Percentiles rank a stretch among this genome's conserved stretches.
These are phyloP conservation scores for Euglossa dilemma DNA, from an alignment of 1,140 invertebrate species.

Conservation along the genomic window DNA sequence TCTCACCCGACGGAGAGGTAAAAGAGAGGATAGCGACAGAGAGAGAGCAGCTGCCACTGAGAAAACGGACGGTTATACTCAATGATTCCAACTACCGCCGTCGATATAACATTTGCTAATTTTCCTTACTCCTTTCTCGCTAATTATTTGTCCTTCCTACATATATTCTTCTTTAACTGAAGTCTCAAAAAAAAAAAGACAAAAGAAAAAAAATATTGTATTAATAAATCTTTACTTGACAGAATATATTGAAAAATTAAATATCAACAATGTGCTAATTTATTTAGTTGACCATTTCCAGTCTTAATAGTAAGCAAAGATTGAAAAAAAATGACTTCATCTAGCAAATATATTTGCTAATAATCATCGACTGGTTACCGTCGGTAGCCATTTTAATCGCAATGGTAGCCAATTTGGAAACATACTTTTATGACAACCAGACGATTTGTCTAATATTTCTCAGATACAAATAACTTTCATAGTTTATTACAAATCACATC, in stretches of 20 bases:
- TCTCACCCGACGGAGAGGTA: conserved; percentile 60
- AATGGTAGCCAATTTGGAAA: conserved; percentile 34
- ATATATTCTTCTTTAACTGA: too few species aligned
- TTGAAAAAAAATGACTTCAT: not conserved
- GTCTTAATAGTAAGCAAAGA: not conserved
- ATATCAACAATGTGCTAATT: not conserved
- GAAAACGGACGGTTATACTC: conserved; percentile 51
- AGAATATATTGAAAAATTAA: not conserved
- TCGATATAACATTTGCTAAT: not conserved
- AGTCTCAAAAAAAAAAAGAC: not conserved
- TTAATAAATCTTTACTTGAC: not conserved
- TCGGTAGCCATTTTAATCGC: conserved; percentile 42
- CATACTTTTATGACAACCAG: not conserved
- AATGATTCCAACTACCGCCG: conserved; percentile 53
- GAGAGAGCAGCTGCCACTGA: conserved; percentile 70
- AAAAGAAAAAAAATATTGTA: too few species aligned
- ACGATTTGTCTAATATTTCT: not conserved
- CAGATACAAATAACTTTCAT: not conserved
- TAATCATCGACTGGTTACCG: conserved; percentile 18
- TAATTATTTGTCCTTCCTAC: not conserved
- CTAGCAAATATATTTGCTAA: not conserved
- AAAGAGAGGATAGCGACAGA: conserved; percentile 41
- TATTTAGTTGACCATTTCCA: not conserved
- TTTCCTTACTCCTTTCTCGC: conserved; percentile 29
- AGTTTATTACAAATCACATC: not conserved